Percentiles rank a stretch among this genome's conserved stretches.
phyloP scores from a whole-genome alignment of 2,888 invertebrate genomes.

The Thereva unica region DNA sequence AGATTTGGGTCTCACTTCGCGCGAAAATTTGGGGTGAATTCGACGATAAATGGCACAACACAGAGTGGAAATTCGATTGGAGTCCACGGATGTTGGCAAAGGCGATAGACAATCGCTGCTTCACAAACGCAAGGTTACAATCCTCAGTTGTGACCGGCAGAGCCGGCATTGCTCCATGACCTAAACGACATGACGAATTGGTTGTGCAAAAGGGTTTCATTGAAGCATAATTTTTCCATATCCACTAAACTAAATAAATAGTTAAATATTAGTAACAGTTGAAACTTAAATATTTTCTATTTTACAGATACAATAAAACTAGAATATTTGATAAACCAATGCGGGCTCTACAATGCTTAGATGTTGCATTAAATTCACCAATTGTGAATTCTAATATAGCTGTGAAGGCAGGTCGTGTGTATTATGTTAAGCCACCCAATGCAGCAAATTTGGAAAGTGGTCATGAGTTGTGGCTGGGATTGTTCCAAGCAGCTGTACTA shows the following conservation, averaged over 20 bases:
- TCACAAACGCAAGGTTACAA: too few relatives aligned
- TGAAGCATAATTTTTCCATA: not conserved
- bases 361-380: conserved; percentile 66
- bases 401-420: conserved; percentile 65
- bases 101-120: too few relatives aligned
- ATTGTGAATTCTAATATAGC: conserved; percentile 51
- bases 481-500: conserved; percentile 89
- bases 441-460: conserved; percentile 70
- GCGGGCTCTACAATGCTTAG: conserved; percentile 64
- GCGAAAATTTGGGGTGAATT: too few relatives aligned
- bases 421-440: conserved; percentile 65
- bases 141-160: too few relatives aligned
- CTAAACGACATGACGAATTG: too few relatives aligned
- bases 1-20: too few relatives aligned
- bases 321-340: conserved; percentile 55
- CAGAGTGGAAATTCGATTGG: too few relatives aligned
- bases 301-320: conserved; percentile 49
- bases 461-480: conserved; percentile 89
- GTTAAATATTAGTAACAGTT: not conserved
- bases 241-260: not conserved
- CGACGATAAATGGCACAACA: too few relatives aligned
- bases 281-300: not conserved
- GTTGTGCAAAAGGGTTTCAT: too few relatives aligned
- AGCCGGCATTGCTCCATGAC: too few relatives aligned
- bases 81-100: too few relatives aligned